These are phyloP conservation scores for Harpalus rufipes DNA, from an alignment of 2,888 invertebrate genomes.

Conservation along the genomic window DNA sequence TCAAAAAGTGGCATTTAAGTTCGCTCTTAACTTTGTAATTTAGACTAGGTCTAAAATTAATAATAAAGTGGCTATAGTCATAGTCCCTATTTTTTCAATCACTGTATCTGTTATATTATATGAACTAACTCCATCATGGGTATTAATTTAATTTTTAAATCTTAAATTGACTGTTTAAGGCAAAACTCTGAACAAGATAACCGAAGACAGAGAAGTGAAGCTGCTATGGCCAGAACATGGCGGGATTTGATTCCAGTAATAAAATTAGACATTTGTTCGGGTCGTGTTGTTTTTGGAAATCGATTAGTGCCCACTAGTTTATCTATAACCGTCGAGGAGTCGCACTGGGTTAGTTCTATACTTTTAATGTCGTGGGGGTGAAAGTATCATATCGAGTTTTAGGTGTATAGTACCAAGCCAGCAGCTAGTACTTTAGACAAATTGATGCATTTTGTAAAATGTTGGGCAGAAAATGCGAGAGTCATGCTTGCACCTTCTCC, in stretches of 20 bases:
- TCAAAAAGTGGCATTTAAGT: too few relatives aligned
- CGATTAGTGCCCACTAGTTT: conserved; percentile 95
- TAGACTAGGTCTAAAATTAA: too few relatives aligned
- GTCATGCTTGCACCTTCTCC: conserved; percentile 97
- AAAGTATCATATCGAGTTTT: background rate
- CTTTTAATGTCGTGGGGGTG: background rate
- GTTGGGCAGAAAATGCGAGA: conserved; percentile 96
- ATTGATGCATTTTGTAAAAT: conserved; percentile 97
- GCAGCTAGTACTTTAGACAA: conserved; percentile 95
- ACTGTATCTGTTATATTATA: conserved; percentile 3
- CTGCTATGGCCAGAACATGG: conserved; percentile 94
- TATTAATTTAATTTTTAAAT: background rate
- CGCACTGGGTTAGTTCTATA: conserved; percentile 80
- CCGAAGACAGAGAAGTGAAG: conserved; percentile 82
- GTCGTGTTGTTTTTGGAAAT: conserved; percentile 95
- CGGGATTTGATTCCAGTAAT: conserved; percentile 97
- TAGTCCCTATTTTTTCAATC: background rate
- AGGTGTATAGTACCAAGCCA: conserved; percentile 93
- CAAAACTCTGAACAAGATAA: conserved; percentile 70
- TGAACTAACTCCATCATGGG: too few relatives aligned
- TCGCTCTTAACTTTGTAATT: too few relatives aligned
- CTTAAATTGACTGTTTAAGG: background rate
- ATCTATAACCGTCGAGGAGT: conserved; percentile 94
- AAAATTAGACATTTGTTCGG: conserved; percentile 91
- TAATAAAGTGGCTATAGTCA: too few relatives aligned